Evolutionary conservation across 2,113 vertebrate species (phyloP), one percentile per base, ranked within the genome.

Genomic region (Globicephala melas): DNA sequence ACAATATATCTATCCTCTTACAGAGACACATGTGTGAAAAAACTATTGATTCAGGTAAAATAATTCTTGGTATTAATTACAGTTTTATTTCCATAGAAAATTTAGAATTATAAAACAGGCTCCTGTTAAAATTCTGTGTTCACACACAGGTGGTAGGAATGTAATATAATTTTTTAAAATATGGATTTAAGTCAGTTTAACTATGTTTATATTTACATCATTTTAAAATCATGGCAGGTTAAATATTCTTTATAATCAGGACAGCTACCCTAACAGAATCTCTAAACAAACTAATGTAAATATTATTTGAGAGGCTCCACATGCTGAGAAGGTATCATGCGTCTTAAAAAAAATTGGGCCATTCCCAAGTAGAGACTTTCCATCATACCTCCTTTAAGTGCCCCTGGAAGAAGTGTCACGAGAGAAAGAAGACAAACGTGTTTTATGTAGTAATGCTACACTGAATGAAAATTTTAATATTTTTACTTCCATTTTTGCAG

Each of bases 171-270:
- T 84, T 95, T 91, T 82, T 50, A 55, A 89, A 86, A 89, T 67
- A 67, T 15, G 31, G 8, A 94, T 89, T 94, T 33, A 73, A 89
- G 25, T 73, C 17, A 82, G 11, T 83, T 94, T 86, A 94, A 89
- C 38, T 81, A 65, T 96, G 60, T 63, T 93, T 96, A 93, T 65
- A 94, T 77, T 96, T 91, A 68, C 60, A 77, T 71, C 36, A 87
- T 89, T 94, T 91, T 71, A 11, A 95, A 96, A 91, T 95, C 26
- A 83, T 55, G 41, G 26, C 33, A 97, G 93, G 41, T 86, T 89
- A 94, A 94, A 73, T 94, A 94, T 83, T 91, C 28, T 96, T 97
- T 93, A 92, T 85, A 96, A 96, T 96, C 31, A 97, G 60, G 70
- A 84, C 6, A 96, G 74, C 25, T 63, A 96, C 33, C 23, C 53